These are phyloP conservation scores for Eulemur coronatus DNA, from an alignment of 2,797 vertebrate species.

Conservation along the genomic window DNA sequence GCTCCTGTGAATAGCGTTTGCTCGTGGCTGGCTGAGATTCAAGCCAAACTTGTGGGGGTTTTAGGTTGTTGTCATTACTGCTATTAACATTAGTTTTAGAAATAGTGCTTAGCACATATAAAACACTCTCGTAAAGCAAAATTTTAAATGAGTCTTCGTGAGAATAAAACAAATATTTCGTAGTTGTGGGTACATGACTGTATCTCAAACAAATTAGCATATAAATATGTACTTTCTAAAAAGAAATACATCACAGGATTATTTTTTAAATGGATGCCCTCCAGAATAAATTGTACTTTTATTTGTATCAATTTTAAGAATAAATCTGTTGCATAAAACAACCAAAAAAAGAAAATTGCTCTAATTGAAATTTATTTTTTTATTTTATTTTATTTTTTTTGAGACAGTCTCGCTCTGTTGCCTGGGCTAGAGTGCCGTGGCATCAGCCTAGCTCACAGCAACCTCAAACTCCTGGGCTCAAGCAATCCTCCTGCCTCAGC, in stretches of 20 bases:
- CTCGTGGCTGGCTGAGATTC: background rate
- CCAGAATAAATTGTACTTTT: background rate
- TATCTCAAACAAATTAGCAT: background rate
- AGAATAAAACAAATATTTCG: constrained; percentile 12
- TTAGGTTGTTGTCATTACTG: background rate
- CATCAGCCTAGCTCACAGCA: no score
- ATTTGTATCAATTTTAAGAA: background rate
- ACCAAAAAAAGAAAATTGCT: background rate
- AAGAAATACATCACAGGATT: background rate
- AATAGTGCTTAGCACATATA: background rate
- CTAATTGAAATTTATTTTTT: background rate
- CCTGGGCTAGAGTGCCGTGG: no score
- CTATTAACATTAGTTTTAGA: background rate
- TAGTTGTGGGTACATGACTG: background rate
- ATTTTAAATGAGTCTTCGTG: background rate
- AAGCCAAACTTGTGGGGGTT: background rate
- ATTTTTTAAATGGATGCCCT: background rate
- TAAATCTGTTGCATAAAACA: background rate
- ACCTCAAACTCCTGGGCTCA: no score
- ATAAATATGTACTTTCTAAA: background rate
- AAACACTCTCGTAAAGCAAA: background rate
- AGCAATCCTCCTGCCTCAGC: no score
- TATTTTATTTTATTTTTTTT: no score
- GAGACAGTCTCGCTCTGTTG: no score
- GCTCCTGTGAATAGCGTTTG: background rate